Evolutionary conservation across 2,113 vertebrate species (phyloP), one percentile per base, ranked within the genome.

Genomic region (Erpornis zantholeuca): DNA sequence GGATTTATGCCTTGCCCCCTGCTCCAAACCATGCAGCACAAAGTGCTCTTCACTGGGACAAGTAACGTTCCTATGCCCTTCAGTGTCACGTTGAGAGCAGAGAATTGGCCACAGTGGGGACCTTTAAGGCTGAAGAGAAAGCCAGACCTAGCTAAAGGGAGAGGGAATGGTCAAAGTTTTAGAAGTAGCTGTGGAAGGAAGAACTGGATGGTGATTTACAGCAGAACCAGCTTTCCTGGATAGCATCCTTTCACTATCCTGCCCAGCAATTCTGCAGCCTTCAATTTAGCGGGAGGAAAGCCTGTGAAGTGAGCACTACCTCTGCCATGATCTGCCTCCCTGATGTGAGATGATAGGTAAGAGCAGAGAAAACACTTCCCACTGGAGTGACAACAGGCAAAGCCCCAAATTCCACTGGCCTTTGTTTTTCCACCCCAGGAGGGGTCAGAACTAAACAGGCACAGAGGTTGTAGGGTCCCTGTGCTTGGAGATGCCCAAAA

Each of bases 11-110:
- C 54, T 59, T 15, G 23, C 52, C 40, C 63, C 50, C 28, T 22
- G 21, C 72, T 50, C 80, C 47, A 6, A 50, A 9, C 8, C 36
- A 23, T 10, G 18, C 42, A 70, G 69, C 47, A 35, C 6, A 57
- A 44, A 9, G 22, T 47, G 84, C 29, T 53, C 68, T 25, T n/a
- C 14, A 4, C 25, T 75, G 45, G 40, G 63, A 57, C 28, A 57
- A 54, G 7, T 3, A 60, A 7, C 0, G 0, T 23, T 47, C 25
- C 45, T 63, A 15, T n/a, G 60, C 35, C 53, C 13, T 1, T 10
- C 2, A 14, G 27, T 28, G 47, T 60, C 35, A 88, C 44, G 47
- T 71, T 59, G 50, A 61, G 57, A 79, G 47, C 54, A 70, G 64
- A 63, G 57, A n/a, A 25, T 6, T 63, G 44, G 83, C 88, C 81